Conservation (phyloP, 2,113 vertebrate genomes). For the Ailurus styani region DNA sequence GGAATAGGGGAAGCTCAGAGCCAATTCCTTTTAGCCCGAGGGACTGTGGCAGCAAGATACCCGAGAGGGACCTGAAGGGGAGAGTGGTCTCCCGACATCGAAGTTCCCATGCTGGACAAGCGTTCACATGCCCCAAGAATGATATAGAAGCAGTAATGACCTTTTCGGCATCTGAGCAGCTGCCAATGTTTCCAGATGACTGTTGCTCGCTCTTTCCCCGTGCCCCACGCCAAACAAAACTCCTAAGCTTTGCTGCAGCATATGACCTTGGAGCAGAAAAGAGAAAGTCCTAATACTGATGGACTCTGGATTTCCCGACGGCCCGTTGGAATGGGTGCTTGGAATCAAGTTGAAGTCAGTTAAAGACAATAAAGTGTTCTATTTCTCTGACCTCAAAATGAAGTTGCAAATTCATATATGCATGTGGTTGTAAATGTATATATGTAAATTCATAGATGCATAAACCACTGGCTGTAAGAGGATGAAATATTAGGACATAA, state of each 20-base stretch:
- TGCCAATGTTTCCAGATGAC: neutral
- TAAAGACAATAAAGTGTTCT: neutral
- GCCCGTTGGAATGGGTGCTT: neutral
- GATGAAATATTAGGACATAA: neutral
- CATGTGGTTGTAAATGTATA: neutral
- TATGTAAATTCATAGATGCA: neutral
- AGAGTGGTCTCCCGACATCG: neutral
- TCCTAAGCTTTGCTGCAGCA: neutral
- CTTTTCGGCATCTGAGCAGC: neutral
- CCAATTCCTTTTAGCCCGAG: neutral
- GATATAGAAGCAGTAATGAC: neutral
- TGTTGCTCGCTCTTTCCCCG: rapidly evolving
- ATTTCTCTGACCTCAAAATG: neutral
- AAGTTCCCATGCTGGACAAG: neutral
- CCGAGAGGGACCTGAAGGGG: neutral
- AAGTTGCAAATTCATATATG: neutral
- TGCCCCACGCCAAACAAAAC: neutral
- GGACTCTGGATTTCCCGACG: neutral
- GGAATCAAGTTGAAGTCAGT: neutral
- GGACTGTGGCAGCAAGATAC: neutral
- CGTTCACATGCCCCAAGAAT: neutral
- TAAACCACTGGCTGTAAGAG: neutral
- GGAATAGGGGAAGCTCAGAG: neutral
- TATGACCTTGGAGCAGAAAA: neutral
- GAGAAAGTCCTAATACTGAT: neutral